These are phyloP conservation scores for Hipparchia sbordonii DNA, from an alignment of 2,888 invertebrate species.

Conservation along the genomic window DNA sequence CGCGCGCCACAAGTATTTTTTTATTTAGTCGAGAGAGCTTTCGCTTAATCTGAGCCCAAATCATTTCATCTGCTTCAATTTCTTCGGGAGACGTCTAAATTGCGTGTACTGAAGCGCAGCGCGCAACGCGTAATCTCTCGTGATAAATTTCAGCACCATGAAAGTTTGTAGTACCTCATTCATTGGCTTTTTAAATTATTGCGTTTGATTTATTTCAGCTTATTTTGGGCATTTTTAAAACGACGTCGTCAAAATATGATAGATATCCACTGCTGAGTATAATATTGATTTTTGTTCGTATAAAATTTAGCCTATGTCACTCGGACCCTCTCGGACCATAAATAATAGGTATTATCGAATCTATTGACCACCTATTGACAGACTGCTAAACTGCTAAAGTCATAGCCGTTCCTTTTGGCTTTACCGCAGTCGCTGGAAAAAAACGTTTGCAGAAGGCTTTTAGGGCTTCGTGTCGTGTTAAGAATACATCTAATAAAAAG, in stretches of 20 bases:
- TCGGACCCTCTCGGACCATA: no score
- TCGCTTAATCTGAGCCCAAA: conserved; percentile 8
- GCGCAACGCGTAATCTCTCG: background rate
- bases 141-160: background rate
- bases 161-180: background rate
- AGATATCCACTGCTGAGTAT: no score
- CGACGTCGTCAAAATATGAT: no score
- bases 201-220: background rate
- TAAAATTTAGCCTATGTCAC: no score
- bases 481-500: background rate
- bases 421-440: no score
- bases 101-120: background rate
- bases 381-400: no score
- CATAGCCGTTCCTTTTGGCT: no score
- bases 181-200: background rate
- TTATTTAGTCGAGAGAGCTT: background rate
- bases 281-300: no score
- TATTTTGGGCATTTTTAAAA: no score
- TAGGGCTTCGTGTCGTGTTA: background rate
- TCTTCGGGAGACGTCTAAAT: conserved; percentile 4
- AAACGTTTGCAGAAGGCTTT: background rate
- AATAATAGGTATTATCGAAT: no score
- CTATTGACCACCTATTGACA: no score
- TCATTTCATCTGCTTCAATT: conserved; percentile 12
- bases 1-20: no score